phyloP scores from a whole-genome alignment of 2,888 invertebrate genomes.

The Ophioninae sp. region DNA sequence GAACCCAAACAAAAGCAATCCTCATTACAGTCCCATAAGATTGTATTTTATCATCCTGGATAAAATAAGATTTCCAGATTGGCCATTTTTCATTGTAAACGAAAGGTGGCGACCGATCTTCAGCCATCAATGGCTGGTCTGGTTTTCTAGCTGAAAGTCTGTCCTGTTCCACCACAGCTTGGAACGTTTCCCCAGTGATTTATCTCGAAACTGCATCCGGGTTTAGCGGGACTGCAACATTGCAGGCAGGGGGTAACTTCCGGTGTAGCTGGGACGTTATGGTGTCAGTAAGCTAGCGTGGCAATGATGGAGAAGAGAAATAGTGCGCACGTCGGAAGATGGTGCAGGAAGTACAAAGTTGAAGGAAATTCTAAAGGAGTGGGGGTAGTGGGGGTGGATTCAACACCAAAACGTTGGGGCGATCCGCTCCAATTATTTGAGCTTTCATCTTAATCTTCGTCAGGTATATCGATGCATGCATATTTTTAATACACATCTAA shows the following conservation, averaged over 20 bases:
- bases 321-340: constrained; percentile 32
- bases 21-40: too few species aligned
- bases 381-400: not conserved
- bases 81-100: not conserved
- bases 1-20: too few species aligned
- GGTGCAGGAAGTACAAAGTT: constrained; percentile 42
- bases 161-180: constrained; percentile 18
- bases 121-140: not conserved
- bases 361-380: constrained; percentile 5
- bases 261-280: not conserved
- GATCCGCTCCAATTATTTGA: constrained; percentile 36
- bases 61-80: too few species aligned
- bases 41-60: too few species aligned
- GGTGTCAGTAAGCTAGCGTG: not conserved
- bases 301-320: constrained; percentile 18
- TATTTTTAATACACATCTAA: constrained; percentile 2
- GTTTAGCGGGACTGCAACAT: constrained; percentile 41
- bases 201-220: constrained; percentile 64
- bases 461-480: not conserved
- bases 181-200: constrained; percentile 61
- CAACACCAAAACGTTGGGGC: constrained; percentile 1
- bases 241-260: constrained; percentile 58
- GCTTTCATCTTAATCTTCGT: constrained; percentile 15
- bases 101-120: not conserved
- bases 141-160: not conserved